A percentile compares a stretch with the other conserved stretches of the same genome.
These are phyloP conservation scores for Poecilia wingei DNA, from an alignment of 2,797 vertebrate species.

Conservation along the genomic window DNA sequence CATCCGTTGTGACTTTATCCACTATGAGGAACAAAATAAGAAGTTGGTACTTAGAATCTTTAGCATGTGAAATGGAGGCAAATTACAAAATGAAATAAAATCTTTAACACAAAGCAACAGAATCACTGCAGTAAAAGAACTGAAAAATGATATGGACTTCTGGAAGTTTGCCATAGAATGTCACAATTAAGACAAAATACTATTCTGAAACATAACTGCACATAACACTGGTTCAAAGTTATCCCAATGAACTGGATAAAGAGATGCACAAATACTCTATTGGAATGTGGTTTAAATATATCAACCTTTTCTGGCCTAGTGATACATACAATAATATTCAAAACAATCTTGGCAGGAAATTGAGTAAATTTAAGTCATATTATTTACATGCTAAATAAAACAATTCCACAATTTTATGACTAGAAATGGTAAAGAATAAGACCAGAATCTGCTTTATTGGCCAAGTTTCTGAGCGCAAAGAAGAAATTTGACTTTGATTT, in stretches of 20 bases:
- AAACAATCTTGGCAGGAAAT: background rate
- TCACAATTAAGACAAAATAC: background rate
- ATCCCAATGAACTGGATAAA: background rate
- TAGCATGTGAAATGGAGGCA: background rate
- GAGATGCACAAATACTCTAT: background rate
- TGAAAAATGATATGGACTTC: background rate
- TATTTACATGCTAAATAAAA: background rate
- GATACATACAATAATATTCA: background rate
- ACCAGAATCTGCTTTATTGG: background rate
- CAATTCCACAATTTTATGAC: background rate
- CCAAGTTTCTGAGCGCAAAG: background rate
- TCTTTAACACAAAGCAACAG: background rate
- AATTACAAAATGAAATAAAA: background rate
- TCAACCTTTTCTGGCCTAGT: no score
- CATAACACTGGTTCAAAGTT: background rate
- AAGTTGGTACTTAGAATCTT: background rate
- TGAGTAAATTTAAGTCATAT: background rate
- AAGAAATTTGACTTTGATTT: background rate
- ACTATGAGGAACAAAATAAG: slow-evolving; percentile 70
- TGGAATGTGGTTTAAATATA: background rate
- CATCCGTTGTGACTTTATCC: slow-evolving; percentile 85
- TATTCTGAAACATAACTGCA: slow-evolving; percentile 1
- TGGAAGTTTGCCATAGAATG: slow-evolving; percentile 16
- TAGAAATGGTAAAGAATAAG: background rate
- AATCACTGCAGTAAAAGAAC: background rate